Conservation (phyloP, 1,140 invertebrate genomes). For the Drosophila triauraria region DNA sequence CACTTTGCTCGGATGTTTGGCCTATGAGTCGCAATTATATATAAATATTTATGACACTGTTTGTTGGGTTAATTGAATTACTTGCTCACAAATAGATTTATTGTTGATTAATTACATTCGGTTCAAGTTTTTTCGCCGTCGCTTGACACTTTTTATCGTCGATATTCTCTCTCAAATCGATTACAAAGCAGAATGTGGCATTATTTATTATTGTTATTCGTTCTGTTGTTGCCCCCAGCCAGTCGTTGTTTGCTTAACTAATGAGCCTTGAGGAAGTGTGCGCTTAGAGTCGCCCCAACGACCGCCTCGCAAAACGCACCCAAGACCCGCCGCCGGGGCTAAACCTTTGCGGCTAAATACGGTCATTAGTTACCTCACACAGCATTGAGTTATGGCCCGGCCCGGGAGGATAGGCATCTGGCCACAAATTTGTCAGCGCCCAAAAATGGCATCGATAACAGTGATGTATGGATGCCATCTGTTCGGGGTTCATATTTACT, state of each 20-base stretch:
- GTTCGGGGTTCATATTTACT: slow-evolving; percentile 8
- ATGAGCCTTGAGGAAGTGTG: slow-evolving; percentile 59
- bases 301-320: slow-evolving; percentile 26
- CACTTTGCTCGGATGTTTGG: slow-evolving; percentile 48
- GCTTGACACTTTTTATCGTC: slow-evolving; percentile 45
- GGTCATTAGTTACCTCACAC: slow-evolving; percentile 46
- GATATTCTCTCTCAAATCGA: slow-evolving; percentile 43
- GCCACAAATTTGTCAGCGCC: slow-evolving; percentile 52
- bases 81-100: slow-evolving; percentile 62
- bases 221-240: slow-evolving; percentile 8
- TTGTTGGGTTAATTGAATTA: slow-evolving; percentile 59
- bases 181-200: slow-evolving; percentile 52
- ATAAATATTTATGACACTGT: slow-evolving; percentile 63
- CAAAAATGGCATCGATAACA: slow-evolving; percentile 49
- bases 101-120: slow-evolving; percentile 71
- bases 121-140: slow-evolving; percentile 44
- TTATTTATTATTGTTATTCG: slow-evolving; percentile 47
- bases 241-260: slow-evolving; percentile 50
- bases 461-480: slow-evolving; percentile 42
- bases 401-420: slow-evolving; percentile 50
- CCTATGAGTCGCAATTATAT: slow-evolving; percentile 52
- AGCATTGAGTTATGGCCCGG: slow-evolving; percentile 39
- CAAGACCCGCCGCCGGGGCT: slow-evolving; percentile 5
- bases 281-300: neutral
- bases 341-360: slow-evolving; percentile 33